Evolutionary conservation across 2,888 invertebrate genomes (phyloP), one percentile per base, ranked within the genome.

Genomic region (Drosophila robusta): DNA sequence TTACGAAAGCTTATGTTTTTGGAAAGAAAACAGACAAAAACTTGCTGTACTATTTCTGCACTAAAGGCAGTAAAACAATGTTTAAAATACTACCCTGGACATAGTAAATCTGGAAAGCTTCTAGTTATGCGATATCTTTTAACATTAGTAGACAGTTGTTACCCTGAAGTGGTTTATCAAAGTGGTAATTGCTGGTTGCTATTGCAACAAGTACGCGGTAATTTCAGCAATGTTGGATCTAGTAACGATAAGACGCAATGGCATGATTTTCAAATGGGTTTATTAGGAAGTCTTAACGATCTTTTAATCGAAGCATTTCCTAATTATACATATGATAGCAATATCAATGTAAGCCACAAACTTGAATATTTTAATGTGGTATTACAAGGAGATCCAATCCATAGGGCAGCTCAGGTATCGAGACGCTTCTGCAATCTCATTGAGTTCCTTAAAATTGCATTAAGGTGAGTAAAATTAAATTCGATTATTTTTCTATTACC

Each of bases 171-270:
- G 39, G 64, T 82, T 4, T 44, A 66, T 60, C 54, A 68, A 46
- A 58, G 69, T 16, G 84, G 78, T 0, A 56, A 55, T 38, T 82
- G 84, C 36, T 82, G 81, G 81, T 29, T 84, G 24, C 42, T 70
- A 32, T 47, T 82, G 18, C 81, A 84, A 29, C 84, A 80, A 64
- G 50, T 76, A 3, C 78, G 63, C 1, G 56, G 44, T 18, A 18
- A n/a, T n/a, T n/a, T n/a, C n/a, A n/a, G n/a, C n/a, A n/a, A 18
- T 18, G 18, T 18, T 18, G 18, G 18, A 18, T 18, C 18, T 9
- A 7, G 12, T 4, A 64, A 62, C 24, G 39, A 62, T 11, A 63
- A 36, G 29, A 45, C n/a, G 1, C 63, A 68, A 70, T 82, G 84
- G 84, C 38, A 54, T 5, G 47, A 78, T 24, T 84, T 62, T 7